A percentile compares a stretch with the other conserved stretches of the same genome.
phyloP scores from a whole-genome alignment of 2,113 vertebrate genomes.

The Lampris megalopsis region DNA sequence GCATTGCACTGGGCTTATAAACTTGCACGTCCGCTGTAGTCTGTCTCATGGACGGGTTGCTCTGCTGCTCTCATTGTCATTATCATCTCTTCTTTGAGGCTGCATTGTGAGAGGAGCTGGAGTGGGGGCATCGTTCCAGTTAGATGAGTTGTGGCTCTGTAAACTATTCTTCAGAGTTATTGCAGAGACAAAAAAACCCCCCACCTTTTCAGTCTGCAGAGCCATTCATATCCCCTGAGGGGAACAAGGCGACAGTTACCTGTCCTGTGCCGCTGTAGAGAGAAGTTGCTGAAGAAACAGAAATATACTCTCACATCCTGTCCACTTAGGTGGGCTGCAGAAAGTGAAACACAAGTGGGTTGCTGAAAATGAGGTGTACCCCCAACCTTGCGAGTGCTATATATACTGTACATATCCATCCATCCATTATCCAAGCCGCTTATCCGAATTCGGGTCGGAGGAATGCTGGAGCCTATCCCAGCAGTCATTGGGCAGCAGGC shows the following conservation, averaged over 20 bases:
- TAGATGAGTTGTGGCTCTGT: slow-evolving; percentile 54
- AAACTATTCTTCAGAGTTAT: slow-evolving; percentile 59
- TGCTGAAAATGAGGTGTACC: slow-evolving; percentile 31
- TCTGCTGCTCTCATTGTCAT: slow-evolving; percentile 5
- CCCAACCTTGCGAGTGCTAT: slow-evolving; percentile 34
- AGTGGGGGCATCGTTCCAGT: slow-evolving; percentile 55
- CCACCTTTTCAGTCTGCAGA: slow-evolving; percentile 64
- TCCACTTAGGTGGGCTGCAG: slow-evolving; percentile 32
- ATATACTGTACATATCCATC: background rate
- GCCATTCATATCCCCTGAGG: slow-evolving; percentile 57
- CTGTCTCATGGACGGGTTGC: slow-evolving; percentile 23
- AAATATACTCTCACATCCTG: slow-evolving; percentile 40
- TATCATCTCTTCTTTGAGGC: slow-evolving; percentile 10
- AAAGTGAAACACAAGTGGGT: slow-evolving; percentile 42
- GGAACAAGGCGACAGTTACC: slow-evolving; percentile 47
- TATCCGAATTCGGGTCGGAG: too few species aligned
- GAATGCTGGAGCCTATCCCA: too few species aligned
- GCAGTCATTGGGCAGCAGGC: too few species aligned
- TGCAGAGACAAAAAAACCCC: slow-evolving; percentile 18
- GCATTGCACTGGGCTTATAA: slow-evolving; percentile 5
- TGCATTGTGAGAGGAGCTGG: slow-evolving; percentile 21
- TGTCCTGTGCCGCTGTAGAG: slow-evolving; percentile 63
- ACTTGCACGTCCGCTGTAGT: background rate
- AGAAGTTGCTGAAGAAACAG: slow-evolving; percentile 34
- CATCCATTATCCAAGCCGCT: too few species aligned